These are phyloP conservation scores for Plecotus auritus DNA, from an alignment of 2,113 vertebrate species.

Conservation along the genomic window DNA sequence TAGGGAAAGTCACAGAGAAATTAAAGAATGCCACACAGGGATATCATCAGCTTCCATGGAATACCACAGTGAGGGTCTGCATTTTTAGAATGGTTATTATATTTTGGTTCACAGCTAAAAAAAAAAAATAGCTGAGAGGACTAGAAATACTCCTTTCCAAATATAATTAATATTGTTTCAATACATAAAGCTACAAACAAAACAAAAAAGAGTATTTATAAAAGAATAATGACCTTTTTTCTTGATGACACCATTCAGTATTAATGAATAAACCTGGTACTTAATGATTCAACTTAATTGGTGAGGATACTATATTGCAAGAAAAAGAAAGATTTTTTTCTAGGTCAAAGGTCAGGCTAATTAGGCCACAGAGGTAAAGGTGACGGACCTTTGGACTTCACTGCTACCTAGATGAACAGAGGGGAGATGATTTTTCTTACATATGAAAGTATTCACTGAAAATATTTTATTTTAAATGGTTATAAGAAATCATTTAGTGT, in stretches of 20 bases:
- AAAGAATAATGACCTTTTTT: conserved; percentile 11
- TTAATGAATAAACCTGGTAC: neutral
- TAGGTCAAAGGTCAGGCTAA: neutral
- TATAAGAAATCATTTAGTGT: conserved; percentile 46
- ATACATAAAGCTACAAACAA: neutral
- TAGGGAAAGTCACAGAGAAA: conserved; percentile 73
- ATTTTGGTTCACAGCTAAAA: conserved; percentile 19
- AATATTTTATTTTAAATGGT: conserved; percentile 52
- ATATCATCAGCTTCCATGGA: conserved; percentile 53
- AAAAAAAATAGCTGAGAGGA: conserved; percentile 12
- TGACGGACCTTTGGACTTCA: neutral
- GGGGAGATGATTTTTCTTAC: conserved; percentile 39
- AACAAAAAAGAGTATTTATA: conserved; percentile 16
- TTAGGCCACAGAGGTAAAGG: neutral
- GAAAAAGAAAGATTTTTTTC: neutral
- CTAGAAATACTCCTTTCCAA: neutral
- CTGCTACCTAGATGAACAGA: conserved; percentile 4
- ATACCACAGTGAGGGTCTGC: conserved; percentile 10
- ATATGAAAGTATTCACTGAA: conserved; percentile 49
- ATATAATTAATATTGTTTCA: conserved; percentile 41
- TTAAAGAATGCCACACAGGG: conserved; percentile 55
- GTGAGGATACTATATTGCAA: neutral
- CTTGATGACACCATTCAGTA: neutral
- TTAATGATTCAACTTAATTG: neutral
- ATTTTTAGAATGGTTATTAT: conserved; percentile 45